Base-by-base conservation (phyloP, 2,888 invertebrate species). In the Heliconius erato region DNA sequence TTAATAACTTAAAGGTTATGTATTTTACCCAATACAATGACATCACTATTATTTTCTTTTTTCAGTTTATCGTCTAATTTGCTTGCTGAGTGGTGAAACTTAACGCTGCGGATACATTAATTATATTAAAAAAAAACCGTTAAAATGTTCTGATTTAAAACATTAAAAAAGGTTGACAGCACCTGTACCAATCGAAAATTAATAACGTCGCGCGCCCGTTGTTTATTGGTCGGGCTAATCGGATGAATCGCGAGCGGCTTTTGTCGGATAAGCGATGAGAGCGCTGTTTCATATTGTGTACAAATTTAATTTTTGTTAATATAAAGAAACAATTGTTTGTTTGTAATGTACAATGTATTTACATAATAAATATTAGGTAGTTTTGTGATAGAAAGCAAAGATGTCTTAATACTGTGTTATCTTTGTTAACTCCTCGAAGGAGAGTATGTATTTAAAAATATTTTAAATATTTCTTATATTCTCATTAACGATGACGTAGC, bases 201-300 rank as follows among this genome's bases (percentile, higher is more conserved):
- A 93, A 94, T 93, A 93, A 91, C 92, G 89, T 89, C 89, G 87
- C 87, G 89, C 88, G 87, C 87, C 86, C 89, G 89, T 91, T 92
- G 91, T 92, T 92, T 92, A 92, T 91, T 92, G 92, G 90, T 90
- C 87, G 91, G 89, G 89, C 91, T 93, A 93, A 93, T 93, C 92
- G 92, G 92, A 93, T 92, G 90, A 91, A 86, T 88, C 89, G 87
- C 88, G 87, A 86, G 87, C 90, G 90, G 91, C 90, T 91, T 90
- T 91, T 88, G 87, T 87, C 88, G 89, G 89, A 90, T 90, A 88
- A 89, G 67, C 74, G 78, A 67, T 79, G 79, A 79, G 79, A 79
- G 74, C 87, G 86, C 84, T 87, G 87, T 87, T 85, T 85, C 84
- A 88, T 76, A 76, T 85, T 88, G 86, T 86, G 87, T 87, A 63